A percentile compares a stretch with the other conserved stretches of the same genome.
These are phyloP conservation scores for Lepisosteus oculatus DNA, from an alignment of 2,113 vertebrate species.

Conservation along the genomic window DNA sequence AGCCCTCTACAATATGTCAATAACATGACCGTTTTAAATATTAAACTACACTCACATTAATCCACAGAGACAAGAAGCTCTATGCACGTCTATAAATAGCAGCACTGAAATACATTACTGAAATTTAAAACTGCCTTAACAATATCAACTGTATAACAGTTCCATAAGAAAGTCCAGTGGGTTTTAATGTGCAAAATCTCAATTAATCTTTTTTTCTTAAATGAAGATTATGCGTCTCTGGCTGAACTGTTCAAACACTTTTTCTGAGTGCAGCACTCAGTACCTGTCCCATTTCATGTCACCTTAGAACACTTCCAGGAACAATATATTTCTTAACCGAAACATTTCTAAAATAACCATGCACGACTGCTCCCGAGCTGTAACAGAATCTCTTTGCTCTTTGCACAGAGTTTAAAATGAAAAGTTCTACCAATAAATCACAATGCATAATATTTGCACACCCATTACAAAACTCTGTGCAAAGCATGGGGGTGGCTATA, in stretches of 20 bases:
- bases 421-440: neutral
- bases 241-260: neutral
- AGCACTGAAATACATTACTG: neutral
- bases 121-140: neutral
- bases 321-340: too few relatives aligned
- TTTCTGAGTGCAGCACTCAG: too few relatives aligned
- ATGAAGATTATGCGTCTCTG: neutral
- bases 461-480: neutral
- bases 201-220: neutral
- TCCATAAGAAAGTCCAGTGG: too few relatives aligned
- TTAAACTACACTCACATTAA: neutral
- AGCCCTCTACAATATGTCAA: neutral
- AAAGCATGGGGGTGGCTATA: neutral
- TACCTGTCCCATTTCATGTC: too few relatives aligned
- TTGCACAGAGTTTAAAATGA: too few relatives aligned
- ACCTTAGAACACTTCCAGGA: too few relatives aligned
- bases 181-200: too few relatives aligned
- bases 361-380: too few relatives aligned
- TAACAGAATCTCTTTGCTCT: too few relatives aligned
- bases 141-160: slow-evolving; percentile 12
- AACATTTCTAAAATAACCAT: too few relatives aligned
- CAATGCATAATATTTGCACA: too few relatives aligned
- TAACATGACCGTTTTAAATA: neutral
- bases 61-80: neutral
- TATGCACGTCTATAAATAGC: slow-evolving; percentile 9